phyloP scores from a whole-genome alignment of 2,797 vertebrate genomes.

The Propithecus perrieri region DNA sequence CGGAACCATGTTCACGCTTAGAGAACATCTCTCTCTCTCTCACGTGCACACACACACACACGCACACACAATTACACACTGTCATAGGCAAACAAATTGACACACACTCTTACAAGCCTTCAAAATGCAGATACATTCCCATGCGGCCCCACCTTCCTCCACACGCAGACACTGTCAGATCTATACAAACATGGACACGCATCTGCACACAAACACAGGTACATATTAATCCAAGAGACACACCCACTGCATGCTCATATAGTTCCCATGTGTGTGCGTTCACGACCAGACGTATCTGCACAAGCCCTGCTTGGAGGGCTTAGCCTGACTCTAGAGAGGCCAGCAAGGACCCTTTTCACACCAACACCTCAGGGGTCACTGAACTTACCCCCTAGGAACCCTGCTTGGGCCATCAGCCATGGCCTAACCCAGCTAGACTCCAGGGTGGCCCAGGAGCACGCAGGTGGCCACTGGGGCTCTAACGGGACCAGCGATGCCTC shows the following conservation, averaged over 20 bases:
- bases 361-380: neutral
- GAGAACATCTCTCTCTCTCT: neutral
- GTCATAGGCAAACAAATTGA: neutral
- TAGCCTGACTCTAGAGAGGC: neutral
- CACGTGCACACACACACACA: neutral
- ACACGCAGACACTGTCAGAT: neutral
- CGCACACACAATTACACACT: neutral
- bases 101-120: neutral
- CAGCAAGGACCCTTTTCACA: neutral
- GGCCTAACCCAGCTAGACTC: neutral
- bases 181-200: neutral
- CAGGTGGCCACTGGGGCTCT: neutral
- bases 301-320: neutral
- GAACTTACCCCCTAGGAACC: neutral
- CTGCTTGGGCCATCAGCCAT: neutral
- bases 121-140: neutral
- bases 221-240: neutral
- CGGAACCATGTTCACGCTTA: neutral
- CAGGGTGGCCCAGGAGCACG: neutral
- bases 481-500: conserved; percentile 55
- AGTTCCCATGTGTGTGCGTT: neutral
- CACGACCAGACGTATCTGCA: conserved; percentile 5
- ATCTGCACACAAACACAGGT: neutral
- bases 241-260: neutral
- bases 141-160: neutral